These are phyloP conservation scores for Rhizomys pruinosus DNA, from an alignment of 2,113 vertebrate species.

Conservation along the genomic window DNA sequence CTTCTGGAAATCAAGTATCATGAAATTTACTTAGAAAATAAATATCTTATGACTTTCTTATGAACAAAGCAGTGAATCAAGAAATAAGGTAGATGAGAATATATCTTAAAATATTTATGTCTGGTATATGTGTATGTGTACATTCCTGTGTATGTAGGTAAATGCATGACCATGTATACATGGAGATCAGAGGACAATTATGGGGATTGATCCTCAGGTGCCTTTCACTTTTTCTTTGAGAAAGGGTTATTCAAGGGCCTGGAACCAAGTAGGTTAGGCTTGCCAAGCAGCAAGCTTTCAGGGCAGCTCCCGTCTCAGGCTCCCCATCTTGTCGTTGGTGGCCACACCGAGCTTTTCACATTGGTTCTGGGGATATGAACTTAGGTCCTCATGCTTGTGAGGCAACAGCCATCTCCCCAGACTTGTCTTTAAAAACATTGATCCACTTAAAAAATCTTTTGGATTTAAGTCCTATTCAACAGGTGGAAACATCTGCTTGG, in stretches of 20 bases:
- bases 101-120: neutral
- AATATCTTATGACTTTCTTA: neutral
- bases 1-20: neutral
- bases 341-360: too few relatives aligned
- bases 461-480: neutral
- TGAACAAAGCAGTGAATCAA: slow-evolving; percentile 17
- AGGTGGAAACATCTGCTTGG: neutral
- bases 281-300: neutral
- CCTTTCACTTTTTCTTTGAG: neutral
- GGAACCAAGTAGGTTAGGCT: too few relatives aligned
- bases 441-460: neutral
- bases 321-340: too few relatives aligned
- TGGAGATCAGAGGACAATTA: neutral
- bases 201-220: neutral
- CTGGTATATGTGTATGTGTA: neutral
- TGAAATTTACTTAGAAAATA: slow-evolving; percentile 9
- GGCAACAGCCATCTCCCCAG: neutral
- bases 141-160: neutral
- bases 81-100: neutral
- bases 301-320: neutral
- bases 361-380: neutral
- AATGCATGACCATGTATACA: neutral
- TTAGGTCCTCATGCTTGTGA: neutral
- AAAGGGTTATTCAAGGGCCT: neutral
- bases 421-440: neutral